These are phyloP conservation scores for Drosophila borborema DNA, from an alignment of 2,888 invertebrate species.

Conservation along the genomic window DNA sequence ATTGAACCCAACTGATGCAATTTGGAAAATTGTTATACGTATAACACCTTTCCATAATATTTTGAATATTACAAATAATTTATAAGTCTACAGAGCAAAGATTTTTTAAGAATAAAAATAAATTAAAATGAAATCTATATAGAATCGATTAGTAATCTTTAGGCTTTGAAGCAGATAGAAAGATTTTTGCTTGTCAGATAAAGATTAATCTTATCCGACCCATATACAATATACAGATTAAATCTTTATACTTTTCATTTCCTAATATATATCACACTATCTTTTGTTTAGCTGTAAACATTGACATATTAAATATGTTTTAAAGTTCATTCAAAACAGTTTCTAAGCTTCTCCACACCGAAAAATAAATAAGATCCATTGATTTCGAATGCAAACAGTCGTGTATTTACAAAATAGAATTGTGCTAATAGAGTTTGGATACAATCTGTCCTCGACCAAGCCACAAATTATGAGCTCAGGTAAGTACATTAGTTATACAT, in stretches of 20 bases:
- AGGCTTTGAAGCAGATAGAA: not conserved
- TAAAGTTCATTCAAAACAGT: not conserved
- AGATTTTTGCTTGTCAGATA: not conserved
- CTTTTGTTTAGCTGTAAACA: not conserved
- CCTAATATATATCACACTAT: not conserved
- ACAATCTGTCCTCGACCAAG: conserved; percentile 47
- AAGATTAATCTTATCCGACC: not conserved
- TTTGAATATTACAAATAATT: not conserved
- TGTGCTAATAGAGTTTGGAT: conserved; percentile 66
- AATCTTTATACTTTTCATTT: not conserved
- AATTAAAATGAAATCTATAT: not conserved
- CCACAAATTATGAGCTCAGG: conserved; percentile 44
- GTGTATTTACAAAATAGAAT: conserved; percentile 67
- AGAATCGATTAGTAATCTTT: not conserved
- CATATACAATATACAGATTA: not conserved
- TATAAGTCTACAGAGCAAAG: not conserved
- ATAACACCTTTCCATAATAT: not conserved
- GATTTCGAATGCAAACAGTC: conserved; percentile 32
- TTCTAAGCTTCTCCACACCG: not conserved
- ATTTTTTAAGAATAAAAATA: not conserved
- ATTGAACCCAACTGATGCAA: not conserved
- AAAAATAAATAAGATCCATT: conserved; percentile 11
- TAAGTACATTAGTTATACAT: conserved; percentile 45
- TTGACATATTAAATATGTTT: not conserved
- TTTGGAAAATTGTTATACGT: not conserved